Percentiles rank a stretch among this genome's conserved stretches.
These are phyloP conservation scores for Pseudomyrmex cubaensis DNA, from an alignment of 1,140 invertebrate genomes.

Conservation along the genomic window DNA sequence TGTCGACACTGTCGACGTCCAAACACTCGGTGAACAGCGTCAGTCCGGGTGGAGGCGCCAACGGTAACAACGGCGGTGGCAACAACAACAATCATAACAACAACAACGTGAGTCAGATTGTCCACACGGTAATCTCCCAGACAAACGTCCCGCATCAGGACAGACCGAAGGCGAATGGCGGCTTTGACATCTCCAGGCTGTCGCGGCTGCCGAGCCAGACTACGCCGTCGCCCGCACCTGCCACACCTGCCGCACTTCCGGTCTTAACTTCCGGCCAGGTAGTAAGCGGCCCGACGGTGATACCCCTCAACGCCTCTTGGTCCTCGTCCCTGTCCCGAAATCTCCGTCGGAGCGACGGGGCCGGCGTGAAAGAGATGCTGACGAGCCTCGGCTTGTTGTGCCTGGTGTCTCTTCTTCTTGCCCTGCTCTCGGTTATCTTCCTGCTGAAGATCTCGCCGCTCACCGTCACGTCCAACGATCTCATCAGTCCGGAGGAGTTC, in stretches of 20 bases:
- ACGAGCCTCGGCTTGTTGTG: slow-evolving; percentile 94
- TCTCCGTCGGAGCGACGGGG: slow-evolving; percentile 84
- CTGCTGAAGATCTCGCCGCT: slow-evolving; percentile 93
- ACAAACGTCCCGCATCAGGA: slow-evolving; percentile 71
- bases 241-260: slow-evolving; percentile 52
- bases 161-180: slow-evolving; percentile 84
- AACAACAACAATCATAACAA: slow-evolving; percentile 64
- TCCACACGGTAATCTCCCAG: slow-evolving; percentile 59
- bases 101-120: slow-evolving; percentile 60
- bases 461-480: slow-evolving; percentile 86
- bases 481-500: slow-evolving; percentile 90
- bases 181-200: slow-evolving; percentile 85
- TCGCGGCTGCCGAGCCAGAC: slow-evolving; percentile 81
- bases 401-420: slow-evolving; percentile 92
- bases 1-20: slow-evolving; percentile 88
- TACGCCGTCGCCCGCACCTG: slow-evolving; percentile 81
- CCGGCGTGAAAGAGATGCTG: slow-evolving; percentile 92
- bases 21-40: slow-evolving; percentile 91
- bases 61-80: slow-evolving; percentile 64
- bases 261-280: slow-evolving; percentile 40
- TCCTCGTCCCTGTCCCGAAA: slow-evolving; percentile 84
- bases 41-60: slow-evolving; percentile 74
- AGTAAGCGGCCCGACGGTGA: slow-evolving; percentile 66
- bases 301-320: slow-evolving; percentile 85
- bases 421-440: slow-evolving; percentile 93